These are phyloP conservation scores for Phlogophora meticulosa DNA, from an alignment of 2,888 invertebrate species.

Conservation along the genomic window DNA sequence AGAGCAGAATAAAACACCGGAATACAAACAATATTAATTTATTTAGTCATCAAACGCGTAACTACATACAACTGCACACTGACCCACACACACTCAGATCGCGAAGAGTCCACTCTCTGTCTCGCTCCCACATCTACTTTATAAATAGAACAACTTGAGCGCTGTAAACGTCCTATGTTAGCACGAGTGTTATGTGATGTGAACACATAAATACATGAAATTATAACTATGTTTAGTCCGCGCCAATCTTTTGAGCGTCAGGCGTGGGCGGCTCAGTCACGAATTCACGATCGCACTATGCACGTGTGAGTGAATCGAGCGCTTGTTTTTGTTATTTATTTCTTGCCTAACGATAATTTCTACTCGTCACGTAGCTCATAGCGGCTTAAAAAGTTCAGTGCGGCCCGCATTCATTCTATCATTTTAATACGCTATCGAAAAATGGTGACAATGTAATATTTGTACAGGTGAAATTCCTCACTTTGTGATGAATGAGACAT, in stretches of 20 bases:
- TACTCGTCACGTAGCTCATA: background rate
- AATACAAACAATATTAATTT: conserved; percentile 81
- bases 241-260: conserved; percentile 19
- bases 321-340: background rate
- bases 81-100: conserved; percentile 77
- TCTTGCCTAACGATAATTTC: background rate
- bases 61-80: conserved; percentile 65
- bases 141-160: conserved; percentile 43
- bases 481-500: conserved; percentile 44
- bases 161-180: conserved; percentile 23
- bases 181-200: conserved; percentile 35
- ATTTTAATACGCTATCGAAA: conserved; percentile 24
- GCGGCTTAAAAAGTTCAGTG: background rate
- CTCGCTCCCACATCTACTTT: conserved; percentile 57
- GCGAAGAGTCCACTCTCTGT: conserved; percentile 60
- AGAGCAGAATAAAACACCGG: conserved; percentile 46
- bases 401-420: conserved; percentile 18
- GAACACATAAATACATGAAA: conserved; percentile 21
- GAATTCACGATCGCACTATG: background rate
- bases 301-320: conserved; percentile 6
- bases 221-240: background rate
- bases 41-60: conserved; percentile 71
- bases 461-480: conserved; percentile 56
- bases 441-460: conserved; percentile 45
- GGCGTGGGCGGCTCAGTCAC: conserved; percentile 3